These are phyloP conservation scores for Iphiclides podalirius DNA, from an alignment of 2,888 invertebrate genomes.

Conservation along the genomic window DNA sequence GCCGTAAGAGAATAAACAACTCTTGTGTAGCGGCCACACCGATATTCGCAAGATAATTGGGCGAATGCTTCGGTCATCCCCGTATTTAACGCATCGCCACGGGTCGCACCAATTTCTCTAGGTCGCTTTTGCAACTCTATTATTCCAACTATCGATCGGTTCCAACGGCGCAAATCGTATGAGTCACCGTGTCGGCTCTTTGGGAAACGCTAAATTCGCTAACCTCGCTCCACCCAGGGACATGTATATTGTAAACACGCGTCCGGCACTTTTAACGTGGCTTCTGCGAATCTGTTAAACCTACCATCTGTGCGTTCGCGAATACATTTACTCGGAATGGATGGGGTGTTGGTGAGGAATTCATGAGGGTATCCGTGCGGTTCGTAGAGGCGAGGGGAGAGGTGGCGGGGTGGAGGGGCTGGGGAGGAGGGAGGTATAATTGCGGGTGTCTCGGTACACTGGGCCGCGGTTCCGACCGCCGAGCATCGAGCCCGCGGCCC, in stretches of 20 bases:
- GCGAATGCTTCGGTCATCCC: too few species aligned
- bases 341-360: conserved; percentile 1
- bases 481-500: conserved; percentile 46
- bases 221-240: conserved; percentile 54
- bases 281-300: conserved; percentile 54
- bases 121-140: too few species aligned
- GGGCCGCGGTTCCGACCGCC: too few species aligned
- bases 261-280: conserved; percentile 45
- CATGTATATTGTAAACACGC: conserved; percentile 52
- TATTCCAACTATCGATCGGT: too few species aligned
- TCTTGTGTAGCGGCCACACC: too few species aligned
- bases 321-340: conserved; percentile 28
- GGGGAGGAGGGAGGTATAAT: conserved; percentile 4
- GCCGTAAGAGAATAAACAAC: conserved; percentile 29
- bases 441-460: conserved; percentile 5
- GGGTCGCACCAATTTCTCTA: too few species aligned
- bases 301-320: conserved; percentile 36
- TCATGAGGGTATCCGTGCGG: background rate
- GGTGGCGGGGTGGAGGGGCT: too few species aligned
- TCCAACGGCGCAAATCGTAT: too few species aligned
- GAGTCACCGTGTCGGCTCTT: too few species aligned
- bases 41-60: too few species aligned
- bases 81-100: too few species aligned
- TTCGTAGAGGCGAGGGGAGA: too few species aligned
- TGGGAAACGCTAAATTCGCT: conserved; percentile 58